Evolutionary conservation across 2,888 invertebrate species (phyloP).

Genomic region (Monoplex corrugatus): DNA sequence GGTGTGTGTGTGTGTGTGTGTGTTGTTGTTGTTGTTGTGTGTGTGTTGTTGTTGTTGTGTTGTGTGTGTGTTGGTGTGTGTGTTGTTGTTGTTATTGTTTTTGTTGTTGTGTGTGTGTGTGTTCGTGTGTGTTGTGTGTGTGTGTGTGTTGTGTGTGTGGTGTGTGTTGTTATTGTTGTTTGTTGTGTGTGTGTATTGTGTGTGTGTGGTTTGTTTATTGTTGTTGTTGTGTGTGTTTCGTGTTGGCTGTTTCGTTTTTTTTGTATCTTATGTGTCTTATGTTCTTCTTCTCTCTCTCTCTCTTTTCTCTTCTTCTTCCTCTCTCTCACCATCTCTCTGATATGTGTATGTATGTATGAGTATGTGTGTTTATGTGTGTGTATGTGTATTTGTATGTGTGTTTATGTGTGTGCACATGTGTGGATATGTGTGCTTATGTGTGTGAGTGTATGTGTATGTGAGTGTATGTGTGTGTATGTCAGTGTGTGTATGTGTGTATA

Average conservation of each 20-base stretch:
- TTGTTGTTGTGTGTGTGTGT: no score
- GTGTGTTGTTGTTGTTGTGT: no score
- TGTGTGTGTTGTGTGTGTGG: no score
- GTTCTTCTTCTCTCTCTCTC: not conserved
- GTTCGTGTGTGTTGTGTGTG: no score
- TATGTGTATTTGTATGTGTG: not conserved
- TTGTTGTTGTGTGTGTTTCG: not conserved
- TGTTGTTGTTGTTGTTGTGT: no score
- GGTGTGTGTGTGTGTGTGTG: not conserved
- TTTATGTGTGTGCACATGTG: not conserved
- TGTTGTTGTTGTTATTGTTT: no score
- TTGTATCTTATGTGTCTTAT: not conserved
- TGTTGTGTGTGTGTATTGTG: not conserved
- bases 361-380: not conserved
- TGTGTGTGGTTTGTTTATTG: not conserved
- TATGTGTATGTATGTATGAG: not conserved
- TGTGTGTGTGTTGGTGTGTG: no score
- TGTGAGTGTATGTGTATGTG: no score
- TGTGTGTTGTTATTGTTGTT: no score
- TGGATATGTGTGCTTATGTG: no score
- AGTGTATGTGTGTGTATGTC: no score
- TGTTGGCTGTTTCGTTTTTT: not conserved
- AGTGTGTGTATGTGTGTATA: no score
- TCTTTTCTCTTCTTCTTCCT: slow-evolving; percentile 30
- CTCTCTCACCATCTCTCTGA: not conserved